Evolutionary conservation across 2,113 vertebrate genomes (phyloP).

Genomic region (Plecturocebus donacophilus): DNA sequence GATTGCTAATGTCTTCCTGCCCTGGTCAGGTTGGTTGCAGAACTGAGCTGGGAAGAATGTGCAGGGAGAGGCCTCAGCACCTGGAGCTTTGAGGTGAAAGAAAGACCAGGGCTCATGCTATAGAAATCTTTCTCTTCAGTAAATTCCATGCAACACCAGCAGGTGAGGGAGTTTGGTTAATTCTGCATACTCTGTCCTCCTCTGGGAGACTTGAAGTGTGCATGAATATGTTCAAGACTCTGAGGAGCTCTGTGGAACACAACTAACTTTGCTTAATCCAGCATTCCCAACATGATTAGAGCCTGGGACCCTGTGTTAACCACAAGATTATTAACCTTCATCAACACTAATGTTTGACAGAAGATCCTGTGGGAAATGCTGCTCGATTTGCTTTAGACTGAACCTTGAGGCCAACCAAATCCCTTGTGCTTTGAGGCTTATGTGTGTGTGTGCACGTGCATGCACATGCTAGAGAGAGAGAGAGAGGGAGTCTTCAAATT

Average conservation of each 20-base stretch:
- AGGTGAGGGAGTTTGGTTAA: neutral
- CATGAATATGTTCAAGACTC: neutral
- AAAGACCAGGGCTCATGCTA: neutral
- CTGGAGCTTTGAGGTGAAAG: neutral
- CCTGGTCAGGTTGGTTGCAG: neutral
- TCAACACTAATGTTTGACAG: neutral
- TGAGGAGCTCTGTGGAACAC: neutral
- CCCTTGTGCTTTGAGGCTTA: neutral
- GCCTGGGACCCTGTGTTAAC: neutral
- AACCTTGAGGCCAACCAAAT: neutral
- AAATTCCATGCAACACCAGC: neutral
- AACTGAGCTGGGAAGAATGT: neutral
- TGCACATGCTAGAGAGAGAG: neutral
- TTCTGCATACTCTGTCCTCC: neutral
- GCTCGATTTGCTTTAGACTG: neutral
- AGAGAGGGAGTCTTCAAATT: slow-evolving; percentile 23
- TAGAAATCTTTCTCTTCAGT: neutral
- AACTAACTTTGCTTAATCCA: neutral
- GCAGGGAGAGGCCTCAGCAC: neutral
- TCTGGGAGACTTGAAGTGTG: neutral
- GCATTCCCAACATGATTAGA: neutral
- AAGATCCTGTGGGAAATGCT: neutral
- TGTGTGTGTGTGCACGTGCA: neutral
- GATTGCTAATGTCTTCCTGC: neutral
- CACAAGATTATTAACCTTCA: neutral